These are phyloP conservation scores for Pachyramphus minor DNA, from an alignment of 2,113 vertebrate genomes.

Conservation along the genomic window DNA sequence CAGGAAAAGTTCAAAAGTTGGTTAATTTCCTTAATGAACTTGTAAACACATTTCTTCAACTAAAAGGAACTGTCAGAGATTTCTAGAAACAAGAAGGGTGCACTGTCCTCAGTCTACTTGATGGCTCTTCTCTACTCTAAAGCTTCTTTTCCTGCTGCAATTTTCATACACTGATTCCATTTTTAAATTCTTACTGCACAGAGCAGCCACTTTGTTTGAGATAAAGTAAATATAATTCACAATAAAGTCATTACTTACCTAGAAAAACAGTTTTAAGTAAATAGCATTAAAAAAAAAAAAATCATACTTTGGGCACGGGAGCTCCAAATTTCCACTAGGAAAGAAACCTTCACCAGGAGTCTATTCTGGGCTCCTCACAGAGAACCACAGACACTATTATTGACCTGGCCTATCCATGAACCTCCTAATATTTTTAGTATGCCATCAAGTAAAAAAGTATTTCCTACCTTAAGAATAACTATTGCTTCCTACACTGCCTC, in stretches of 20 bases:
- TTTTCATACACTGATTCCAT: background rate
- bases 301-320: background rate
- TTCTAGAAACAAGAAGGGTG: background rate
- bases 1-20: background rate
- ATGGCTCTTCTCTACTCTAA: background rate
- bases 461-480: background rate
- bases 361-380: background rate
- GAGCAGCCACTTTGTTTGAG: background rate
- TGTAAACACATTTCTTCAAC: background rate
- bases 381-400: background rate
- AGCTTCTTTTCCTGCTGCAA: background rate
- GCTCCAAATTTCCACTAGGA: background rate
- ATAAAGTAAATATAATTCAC: background rate
- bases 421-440: background rate
- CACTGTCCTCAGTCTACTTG: background rate
- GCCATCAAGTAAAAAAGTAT: background rate
- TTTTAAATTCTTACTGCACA: background rate
- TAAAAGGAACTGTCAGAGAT: background rate
- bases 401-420: background rate
- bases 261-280: background rate
- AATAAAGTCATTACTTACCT: background rate
- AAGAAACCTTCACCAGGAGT: background rate
- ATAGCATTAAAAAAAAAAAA: background rate
- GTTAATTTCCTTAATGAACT: background rate
- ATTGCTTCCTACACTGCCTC: background rate